A percentile compares a stretch with the other conserved stretches of the same genome.
Conservation (phyloP, 2,113 vertebrate genomes). For the Cyanistes caeruleus region DNA sequence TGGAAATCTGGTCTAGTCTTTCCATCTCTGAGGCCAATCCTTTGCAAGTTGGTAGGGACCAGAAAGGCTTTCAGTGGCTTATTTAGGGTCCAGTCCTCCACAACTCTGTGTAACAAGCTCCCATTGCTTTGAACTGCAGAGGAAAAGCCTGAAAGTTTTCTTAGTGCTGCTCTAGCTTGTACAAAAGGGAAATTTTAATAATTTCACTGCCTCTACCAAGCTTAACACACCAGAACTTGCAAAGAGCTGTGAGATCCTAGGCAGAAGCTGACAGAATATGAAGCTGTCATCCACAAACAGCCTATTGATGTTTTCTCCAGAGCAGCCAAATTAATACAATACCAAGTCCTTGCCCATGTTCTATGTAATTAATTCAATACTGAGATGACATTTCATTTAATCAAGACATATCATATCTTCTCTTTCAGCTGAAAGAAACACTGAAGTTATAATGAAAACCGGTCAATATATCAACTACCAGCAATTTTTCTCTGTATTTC, state of each 20-base stretch:
- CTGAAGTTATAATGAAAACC: slow-evolving; percentile 51
- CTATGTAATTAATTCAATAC: slow-evolving; percentile 45
- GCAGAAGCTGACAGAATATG: neutral
- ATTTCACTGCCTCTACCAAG: neutral
- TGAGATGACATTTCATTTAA: slow-evolving; percentile 61
- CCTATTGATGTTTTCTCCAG: neutral
- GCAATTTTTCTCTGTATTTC: neutral
- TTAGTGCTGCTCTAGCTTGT: neutral
- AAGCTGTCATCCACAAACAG: neutral
- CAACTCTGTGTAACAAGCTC: neutral
- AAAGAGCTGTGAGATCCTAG: neutral
- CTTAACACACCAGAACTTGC: neutral
- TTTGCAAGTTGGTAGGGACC: neutral
- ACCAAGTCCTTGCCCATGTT: neutral
- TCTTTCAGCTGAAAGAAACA: slow-evolving; percentile 55
- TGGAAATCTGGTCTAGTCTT: neutral
- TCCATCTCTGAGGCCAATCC: neutral
- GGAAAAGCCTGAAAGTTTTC: neutral
- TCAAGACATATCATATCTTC: slow-evolving; percentile 63
- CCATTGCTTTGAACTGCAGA: neutral
- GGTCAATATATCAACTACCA: slow-evolving; percentile 33
- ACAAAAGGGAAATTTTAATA: neutral
- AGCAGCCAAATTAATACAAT: slow-evolving; percentile 37
- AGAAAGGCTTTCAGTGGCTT: neutral
- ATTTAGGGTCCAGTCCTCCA: neutral